Conservation (phyloP, 2,797 vertebrate genomes). For the Melanitta fusca region DNA sequence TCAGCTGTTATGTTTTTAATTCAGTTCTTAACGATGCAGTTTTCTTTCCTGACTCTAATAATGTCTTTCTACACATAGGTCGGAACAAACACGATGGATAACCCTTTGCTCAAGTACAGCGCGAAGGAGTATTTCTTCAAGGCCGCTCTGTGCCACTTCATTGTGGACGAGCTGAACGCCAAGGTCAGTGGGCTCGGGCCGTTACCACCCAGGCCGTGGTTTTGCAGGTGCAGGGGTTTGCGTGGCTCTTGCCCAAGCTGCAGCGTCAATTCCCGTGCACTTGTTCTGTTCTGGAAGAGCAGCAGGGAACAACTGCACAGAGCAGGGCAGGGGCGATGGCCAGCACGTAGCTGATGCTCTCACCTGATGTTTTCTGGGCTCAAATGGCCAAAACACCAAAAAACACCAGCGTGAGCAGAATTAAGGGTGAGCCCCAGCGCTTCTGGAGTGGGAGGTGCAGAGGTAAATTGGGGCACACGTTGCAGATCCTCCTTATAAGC, state of each 20-base stretch:
- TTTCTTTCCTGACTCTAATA: neutral
- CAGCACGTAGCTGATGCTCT: neutral
- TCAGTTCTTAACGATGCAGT: neutral
- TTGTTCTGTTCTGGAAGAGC: neutral
- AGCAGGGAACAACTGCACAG: neutral
- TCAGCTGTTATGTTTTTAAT: neutral
- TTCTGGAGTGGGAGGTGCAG: neutral
- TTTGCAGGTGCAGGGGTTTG: accelerated
- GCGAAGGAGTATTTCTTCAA: slow-evolving; percentile 99
- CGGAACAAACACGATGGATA: slow-evolving; percentile 97
- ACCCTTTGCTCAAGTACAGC: slow-evolving; percentile 96
- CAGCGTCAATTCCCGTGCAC: neutral
- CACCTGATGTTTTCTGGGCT: neutral
- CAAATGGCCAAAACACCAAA: no score
- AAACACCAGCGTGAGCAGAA: neutral
- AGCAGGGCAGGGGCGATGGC: no score
- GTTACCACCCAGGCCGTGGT: no score
- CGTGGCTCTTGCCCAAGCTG: accelerated
- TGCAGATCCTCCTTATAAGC: neutral
- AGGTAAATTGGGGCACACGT: neutral
- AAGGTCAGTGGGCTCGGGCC: slow-evolving; percentile 81
- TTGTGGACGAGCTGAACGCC: slow-evolving; percentile 96
- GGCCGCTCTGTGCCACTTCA: slow-evolving; percentile 96
- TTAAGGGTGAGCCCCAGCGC: neutral
- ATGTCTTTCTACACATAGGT: slow-evolving; percentile 79